Percentiles rank a stretch among this genome's conserved stretches.
Evolutionary conservation across 2,113 vertebrate species (phyloP).

Genomic region (Cyprinus carpio): DNA sequence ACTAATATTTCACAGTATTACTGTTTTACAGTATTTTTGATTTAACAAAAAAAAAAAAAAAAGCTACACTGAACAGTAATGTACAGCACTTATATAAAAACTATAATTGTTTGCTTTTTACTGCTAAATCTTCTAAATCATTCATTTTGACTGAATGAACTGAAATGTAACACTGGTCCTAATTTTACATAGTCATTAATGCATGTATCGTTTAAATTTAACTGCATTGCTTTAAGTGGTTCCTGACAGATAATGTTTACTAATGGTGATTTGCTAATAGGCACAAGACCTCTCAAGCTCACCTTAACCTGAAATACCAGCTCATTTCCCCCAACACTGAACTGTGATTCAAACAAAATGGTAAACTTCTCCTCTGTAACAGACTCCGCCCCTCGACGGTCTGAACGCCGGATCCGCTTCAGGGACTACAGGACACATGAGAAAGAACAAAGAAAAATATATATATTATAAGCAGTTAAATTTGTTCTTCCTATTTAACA

Average conservation of each 20-base stretch:
- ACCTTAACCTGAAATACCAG: slow-evolving; percentile 98
- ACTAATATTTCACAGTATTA: too few species aligned
- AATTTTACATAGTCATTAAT: too few species aligned
- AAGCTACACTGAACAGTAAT: too few species aligned
- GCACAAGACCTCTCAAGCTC: slow-evolving; percentile 32
- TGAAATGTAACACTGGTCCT: too few species aligned
- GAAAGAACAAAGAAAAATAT: background rate
- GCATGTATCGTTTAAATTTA: too few species aligned
- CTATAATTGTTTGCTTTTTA: too few species aligned
- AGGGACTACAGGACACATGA: slow-evolving; percentile 77
- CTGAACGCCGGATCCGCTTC: slow-evolving; percentile 95
- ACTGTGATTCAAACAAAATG: slow-evolving; percentile 96
- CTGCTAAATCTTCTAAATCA: too few species aligned
- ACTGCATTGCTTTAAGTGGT: background rate
- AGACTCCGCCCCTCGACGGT: slow-evolving; percentile 91
- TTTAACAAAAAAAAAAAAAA: too few species aligned
- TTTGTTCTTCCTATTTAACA: background rate
- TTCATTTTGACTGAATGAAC: too few species aligned
- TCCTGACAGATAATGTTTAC: background rate
- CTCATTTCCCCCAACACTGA: slow-evolving; percentile 94
- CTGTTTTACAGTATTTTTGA: too few species aligned
- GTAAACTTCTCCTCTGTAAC: slow-evolving; percentile 99
- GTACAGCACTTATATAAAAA: too few species aligned
- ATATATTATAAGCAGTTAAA: background rate
- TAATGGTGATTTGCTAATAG: too few species aligned